Conservation (phyloP, 37 sponge, comb jelly and placozoan genomes). For the Mnemiopsis leidyi region DNA sequence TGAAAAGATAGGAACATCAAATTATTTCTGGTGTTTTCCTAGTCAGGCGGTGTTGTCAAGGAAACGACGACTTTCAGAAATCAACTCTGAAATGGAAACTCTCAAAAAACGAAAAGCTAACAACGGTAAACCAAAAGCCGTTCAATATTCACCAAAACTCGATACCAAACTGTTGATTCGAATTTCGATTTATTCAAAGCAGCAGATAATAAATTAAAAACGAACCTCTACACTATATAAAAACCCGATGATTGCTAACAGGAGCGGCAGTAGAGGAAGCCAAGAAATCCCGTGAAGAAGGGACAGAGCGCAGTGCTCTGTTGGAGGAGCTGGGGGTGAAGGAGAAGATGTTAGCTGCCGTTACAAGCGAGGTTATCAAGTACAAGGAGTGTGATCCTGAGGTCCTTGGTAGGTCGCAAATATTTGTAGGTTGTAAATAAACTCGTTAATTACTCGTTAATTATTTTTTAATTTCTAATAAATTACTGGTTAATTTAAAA, state of each 20-base stretch:
- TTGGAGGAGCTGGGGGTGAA: slow-evolving; percentile 72
- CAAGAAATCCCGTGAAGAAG: slow-evolving; percentile 64
- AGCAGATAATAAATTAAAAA: too few species aligned
- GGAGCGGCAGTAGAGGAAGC: slow-evolving; percentile 65
- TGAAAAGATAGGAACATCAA: slow-evolving; percentile 89
- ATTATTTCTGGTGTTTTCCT: slow-evolving; percentile 96
- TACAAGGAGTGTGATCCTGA: slow-evolving; percentile 88
- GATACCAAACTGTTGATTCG: too few species aligned
- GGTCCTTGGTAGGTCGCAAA: slow-evolving; percentile 8
- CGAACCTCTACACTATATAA: too few species aligned
- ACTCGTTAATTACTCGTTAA: too few species aligned
- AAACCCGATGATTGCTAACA: too few species aligned
- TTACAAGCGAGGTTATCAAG: slow-evolving; percentile 72
- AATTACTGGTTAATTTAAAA: neutral
- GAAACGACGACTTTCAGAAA: slow-evolving; percentile 28
- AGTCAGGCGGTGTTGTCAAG: slow-evolving; percentile 70
- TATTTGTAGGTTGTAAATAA: too few species aligned
- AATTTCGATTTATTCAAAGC: too few species aligned
- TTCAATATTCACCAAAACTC: too few species aligned
- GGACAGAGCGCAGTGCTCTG: slow-evolving; percentile 70
- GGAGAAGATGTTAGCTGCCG: slow-evolving; percentile 52
- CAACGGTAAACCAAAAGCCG: slow-evolving; percentile 2
- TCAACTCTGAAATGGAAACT: slow-evolving; percentile 12
- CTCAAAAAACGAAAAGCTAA: slow-evolving; percentile 63
- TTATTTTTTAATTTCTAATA: neutral